Conservation (phyloP, 1,140 invertebrate species). For the Philaenus spumarius region DNA sequence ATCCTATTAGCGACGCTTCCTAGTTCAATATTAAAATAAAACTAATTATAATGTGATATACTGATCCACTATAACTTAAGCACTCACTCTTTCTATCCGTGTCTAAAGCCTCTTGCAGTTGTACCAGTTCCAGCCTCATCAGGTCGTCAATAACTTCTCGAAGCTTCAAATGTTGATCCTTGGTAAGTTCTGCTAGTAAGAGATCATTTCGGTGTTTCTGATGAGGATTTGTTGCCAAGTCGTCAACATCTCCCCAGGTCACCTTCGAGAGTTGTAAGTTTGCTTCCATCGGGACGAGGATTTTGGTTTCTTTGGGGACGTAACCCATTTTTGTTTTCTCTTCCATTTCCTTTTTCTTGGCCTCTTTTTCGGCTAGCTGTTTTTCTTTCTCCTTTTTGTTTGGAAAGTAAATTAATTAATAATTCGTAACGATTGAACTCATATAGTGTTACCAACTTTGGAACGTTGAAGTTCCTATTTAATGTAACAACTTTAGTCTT, state of each 20-base stretch:
- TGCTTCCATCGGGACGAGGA: background rate
- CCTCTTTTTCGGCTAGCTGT: constrained; percentile 15
- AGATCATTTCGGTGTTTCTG: constrained; percentile 2
- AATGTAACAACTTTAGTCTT: too few relatives aligned
- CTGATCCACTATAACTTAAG: too few relatives aligned
- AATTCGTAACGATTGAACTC: too few relatives aligned
- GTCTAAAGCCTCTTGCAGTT: constrained; percentile 43
- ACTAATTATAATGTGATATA: too few relatives aligned
- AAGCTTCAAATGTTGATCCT: constrained; percentile 42
- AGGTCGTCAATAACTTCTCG: constrained; percentile 36
- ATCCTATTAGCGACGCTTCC: too few relatives aligned
- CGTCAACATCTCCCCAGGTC: background rate
- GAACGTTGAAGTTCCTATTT: too few relatives aligned
- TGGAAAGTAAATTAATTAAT: too few relatives aligned
- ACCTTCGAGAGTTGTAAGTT: background rate
- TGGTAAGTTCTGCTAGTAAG: background rate
- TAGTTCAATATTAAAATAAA: too few relatives aligned
- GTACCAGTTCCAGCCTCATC: constrained; percentile 42
- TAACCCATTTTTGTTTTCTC: constrained; percentile 14
- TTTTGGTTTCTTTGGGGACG: background rate
- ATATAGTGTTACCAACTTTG: too few relatives aligned
- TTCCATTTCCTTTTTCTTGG: constrained; percentile 19
- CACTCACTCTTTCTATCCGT: constrained; percentile 37
- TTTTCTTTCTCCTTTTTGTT: constrained; percentile 8
- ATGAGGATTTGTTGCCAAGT: background rate